Conservation (phyloP, 2,797 vertebrate species). For the Enteromius viviparus region DNA sequence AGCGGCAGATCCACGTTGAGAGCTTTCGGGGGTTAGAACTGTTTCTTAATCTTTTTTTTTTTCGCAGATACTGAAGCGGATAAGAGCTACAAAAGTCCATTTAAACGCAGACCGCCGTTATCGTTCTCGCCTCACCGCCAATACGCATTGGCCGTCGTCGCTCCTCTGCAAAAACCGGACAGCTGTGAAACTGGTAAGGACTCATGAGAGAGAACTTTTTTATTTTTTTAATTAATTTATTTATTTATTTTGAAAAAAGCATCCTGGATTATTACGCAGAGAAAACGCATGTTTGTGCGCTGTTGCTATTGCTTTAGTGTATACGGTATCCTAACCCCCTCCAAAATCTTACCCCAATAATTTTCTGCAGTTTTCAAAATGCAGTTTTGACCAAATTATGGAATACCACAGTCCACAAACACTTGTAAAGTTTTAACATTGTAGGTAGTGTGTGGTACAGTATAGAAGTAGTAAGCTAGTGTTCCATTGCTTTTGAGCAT, state of each 20-base stretch:
- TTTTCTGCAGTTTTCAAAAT: no score
- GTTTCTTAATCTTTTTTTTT: not conserved
- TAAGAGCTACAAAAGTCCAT: not conserved
- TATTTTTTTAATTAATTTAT: no score
- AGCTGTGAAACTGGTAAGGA: conserved; percentile 22
- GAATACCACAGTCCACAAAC: no score
- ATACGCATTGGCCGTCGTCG: conserved; percentile 12
- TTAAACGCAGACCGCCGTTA: conserved; percentile 12
- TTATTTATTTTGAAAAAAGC: no score
- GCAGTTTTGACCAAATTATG: no score
- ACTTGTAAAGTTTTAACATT: no score
- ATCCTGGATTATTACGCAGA: no score
- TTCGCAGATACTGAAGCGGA: not conserved
- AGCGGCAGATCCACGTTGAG: not conserved
- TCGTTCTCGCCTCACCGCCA: not conserved
- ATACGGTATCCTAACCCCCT: not conserved
- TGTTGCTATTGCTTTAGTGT: not conserved
- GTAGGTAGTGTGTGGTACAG: no score
- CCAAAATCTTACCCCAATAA: no score
- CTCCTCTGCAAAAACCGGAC: conserved; percentile 14
- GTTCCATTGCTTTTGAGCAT: not conserved
- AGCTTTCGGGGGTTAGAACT: not conserved
- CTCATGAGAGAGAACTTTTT: no score
- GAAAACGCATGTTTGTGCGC: not conserved
- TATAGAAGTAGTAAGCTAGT: no score